Percentiles rank a stretch among this genome's conserved stretches.
Evolutionary conservation across 2,888 invertebrate genomes (phyloP).

Genomic region (Byasa hedistus): DNA sequence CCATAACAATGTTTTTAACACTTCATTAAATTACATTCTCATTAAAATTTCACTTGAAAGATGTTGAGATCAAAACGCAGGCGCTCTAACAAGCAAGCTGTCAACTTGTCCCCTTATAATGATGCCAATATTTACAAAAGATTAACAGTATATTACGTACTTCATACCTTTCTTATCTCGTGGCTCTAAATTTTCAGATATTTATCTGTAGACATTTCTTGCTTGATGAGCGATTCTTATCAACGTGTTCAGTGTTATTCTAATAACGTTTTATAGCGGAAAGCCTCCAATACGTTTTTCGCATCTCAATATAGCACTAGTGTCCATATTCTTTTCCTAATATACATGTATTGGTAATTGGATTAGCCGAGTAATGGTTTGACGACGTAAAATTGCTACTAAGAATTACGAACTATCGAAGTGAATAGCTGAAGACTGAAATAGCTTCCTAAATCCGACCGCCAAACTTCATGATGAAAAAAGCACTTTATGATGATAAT

Average conservation of each 20-base stretch:
- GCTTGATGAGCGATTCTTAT: slow-evolving; percentile 27
- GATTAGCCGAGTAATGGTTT: no score
- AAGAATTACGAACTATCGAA: no score
- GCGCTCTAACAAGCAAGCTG: slow-evolving; percentile 37
- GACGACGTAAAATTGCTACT: no score
- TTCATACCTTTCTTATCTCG: slow-evolving; percentile 58
- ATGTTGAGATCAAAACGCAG: slow-evolving; percentile 5
- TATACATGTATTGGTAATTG: not conserved
- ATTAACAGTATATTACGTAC: slow-evolving; percentile 51
- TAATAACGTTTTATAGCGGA: slow-evolving; percentile 1
- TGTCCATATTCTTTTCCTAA: not conserved
- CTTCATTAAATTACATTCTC: slow-evolving; percentile 15
- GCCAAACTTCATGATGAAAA: no score
- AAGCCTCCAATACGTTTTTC: not conserved
- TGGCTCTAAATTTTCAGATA: slow-evolving; percentile 47
- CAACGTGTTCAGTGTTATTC: slow-evolving; percentile 1
- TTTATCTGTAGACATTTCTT: slow-evolving; percentile 31
- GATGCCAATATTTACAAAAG: slow-evolving; percentile 68
- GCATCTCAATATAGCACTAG: not conserved
- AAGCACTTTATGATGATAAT: no score
- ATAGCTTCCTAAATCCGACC: no score
- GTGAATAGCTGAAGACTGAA: no score
- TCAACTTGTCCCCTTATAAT: slow-evolving; percentile 50
- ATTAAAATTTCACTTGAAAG: slow-evolving; percentile 12
- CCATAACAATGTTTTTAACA: slow-evolving; percentile 35